Evolutionary conservation across 2,797 vertebrate genomes (phyloP).

Genomic region (Coregonus sp.): DNA sequence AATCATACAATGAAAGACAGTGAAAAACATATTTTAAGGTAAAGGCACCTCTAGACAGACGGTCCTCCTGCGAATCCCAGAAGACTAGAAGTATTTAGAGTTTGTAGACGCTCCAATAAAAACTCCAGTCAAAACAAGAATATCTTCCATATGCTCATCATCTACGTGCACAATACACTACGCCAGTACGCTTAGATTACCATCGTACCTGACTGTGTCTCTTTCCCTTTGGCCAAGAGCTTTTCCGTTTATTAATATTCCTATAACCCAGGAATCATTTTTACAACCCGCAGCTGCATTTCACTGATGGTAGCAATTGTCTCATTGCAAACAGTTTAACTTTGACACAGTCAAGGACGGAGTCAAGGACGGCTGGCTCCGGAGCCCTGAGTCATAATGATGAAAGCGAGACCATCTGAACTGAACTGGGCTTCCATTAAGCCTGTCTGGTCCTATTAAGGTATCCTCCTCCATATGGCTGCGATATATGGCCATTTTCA

Average conservation of each 20-base stretch:
- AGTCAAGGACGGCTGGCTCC: constrained; percentile 35
- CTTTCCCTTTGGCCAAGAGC: constrained; percentile 14
- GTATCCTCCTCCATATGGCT: constrained; percentile 44
- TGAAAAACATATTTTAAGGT: constrained; percentile 13
- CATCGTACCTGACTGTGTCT: constrained; percentile 32
- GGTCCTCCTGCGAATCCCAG: constrained; percentile 50
- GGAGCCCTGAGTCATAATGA: constrained; percentile 49
- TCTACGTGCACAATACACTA: constrained; percentile 26
- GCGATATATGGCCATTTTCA: constrained; percentile 41
- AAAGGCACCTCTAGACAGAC: constrained; percentile 46
- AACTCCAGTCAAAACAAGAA: constrained; percentile 38
- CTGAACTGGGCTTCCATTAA: constrained; percentile 54
- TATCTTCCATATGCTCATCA: constrained; percentile 41
- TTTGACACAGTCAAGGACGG: constrained; percentile 64
- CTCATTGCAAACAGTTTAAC: constrained; percentile 58
- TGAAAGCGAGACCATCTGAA: constrained; percentile 54
- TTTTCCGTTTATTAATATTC: constrained; percentile 47
- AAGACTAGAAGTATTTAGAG: constrained; percentile 35
- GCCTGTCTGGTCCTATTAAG: constrained; percentile 53
- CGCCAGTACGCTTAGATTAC: constrained; percentile 28
- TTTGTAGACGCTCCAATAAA: constrained; percentile 45
- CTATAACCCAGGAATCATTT: constrained; percentile 46
- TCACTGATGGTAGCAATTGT: constrained; percentile 57
- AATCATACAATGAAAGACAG: constrained; percentile 19
- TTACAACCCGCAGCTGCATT: constrained; percentile 49